Evolutionary conservation across 2,797 vertebrate genomes (phyloP), one percentile per base, ranked within the genome.

Genomic region (Vespertilio murinus): DNA sequence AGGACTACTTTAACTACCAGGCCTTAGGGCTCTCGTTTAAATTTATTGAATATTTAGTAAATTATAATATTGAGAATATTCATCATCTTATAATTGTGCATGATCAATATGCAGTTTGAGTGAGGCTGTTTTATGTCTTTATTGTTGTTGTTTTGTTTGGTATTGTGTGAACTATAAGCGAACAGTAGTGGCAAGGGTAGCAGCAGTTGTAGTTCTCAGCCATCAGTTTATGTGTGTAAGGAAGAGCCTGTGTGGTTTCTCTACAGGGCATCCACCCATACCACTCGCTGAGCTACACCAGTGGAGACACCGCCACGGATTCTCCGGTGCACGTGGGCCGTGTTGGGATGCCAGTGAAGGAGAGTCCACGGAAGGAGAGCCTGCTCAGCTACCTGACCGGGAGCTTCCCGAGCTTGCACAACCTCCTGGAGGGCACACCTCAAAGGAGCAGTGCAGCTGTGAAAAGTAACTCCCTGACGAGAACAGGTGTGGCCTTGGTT

Each of bases 241-340:
- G 64, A 78, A 30, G 52, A 73, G 35, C 28, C 5, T 23, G 2
- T 28, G 13, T 75, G 88, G 30, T 83, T 84, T 7, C n/a, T 78
- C 59, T 88, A n/a, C 92, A 99, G 99, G 99, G 99, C 81, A 98
- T 99, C 74, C 99, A 99, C 97, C 99, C 99, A 0, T 99, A 99
- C 98, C 99, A 99, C 84, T 99, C 99, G 14, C 97, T 99, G 97
- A 99, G 99, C 98, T 99, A 99, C 96, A 99, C 99, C 67, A 99
- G 99, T 64, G 99, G 99, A 49, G 99, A 99, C 97, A 99, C 99
- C 8, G 99, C 99, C 28, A 99, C 99, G 0, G 99, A 99, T 97
- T 99, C 99, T 4, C 99, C 99, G 0, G 99, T 99, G 86, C 99
- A 99, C 0, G 98, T 99, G 65, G 98, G 99, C 96, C 99, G 99